Conservation (phyloP, 2,888 invertebrate genomes). For the Pristionchus entomophagus region DNA sequence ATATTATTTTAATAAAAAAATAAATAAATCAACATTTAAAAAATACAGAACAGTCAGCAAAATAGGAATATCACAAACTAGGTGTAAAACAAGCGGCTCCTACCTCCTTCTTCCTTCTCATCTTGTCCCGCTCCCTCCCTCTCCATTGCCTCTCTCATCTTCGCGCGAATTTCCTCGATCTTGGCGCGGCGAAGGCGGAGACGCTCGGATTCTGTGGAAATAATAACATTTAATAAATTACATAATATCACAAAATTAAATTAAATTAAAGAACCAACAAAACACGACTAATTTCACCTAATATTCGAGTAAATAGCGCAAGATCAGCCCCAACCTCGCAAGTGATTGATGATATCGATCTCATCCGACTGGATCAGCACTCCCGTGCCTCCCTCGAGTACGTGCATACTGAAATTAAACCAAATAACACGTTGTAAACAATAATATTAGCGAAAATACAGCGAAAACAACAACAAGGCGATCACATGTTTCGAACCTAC, state of each 20-base stretch:
- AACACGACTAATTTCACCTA: background rate
- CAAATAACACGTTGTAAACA: background rate
- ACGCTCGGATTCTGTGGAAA: background rate
- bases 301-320: background rate
- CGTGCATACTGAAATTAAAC: background rate
- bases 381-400: background rate
- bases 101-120: background rate
- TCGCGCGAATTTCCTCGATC: conserved; percentile 25
- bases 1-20: no score
- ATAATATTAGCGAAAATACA: background rate
- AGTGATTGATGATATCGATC: background rate
- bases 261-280: background rate
- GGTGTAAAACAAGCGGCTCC: no score
- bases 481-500: background rate
- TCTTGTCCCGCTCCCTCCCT: background rate
- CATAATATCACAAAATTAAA: background rate
- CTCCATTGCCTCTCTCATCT: background rate
- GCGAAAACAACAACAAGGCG: conserved; percentile 9
- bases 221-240: background rate
- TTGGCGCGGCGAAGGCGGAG: background rate
- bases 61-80: no score
- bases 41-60: no score
- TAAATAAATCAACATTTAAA: no score
- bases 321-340: background rate
- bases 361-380: background rate